These are phyloP conservation scores for Budorcas taxicolor DNA, from an alignment of 2,113 vertebrate species.

Conservation along the genomic window DNA sequence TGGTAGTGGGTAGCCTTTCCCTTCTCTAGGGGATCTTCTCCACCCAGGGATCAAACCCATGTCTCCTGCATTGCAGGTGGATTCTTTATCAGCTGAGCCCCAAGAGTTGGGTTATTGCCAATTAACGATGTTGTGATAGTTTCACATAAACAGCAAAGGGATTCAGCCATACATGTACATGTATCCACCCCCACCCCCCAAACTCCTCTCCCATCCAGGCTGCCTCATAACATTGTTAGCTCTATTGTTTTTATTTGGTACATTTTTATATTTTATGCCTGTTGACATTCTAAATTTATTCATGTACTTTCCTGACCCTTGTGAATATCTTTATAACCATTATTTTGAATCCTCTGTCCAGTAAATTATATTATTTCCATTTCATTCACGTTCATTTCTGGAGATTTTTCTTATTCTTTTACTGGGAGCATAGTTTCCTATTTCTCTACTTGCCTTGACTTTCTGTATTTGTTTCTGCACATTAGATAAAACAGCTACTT, in stretches of 20 bases:
- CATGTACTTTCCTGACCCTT: not conserved
- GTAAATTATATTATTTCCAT: not conserved
- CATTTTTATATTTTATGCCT: not conserved
- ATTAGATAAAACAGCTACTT: not conserved
- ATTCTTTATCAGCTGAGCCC: not conserved
- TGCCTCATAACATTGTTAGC: not conserved
- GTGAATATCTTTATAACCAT: not conserved
- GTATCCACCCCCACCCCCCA: fast-evolving
- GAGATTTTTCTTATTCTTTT: not conserved
- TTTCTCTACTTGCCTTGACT: not conserved
- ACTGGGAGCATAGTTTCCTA: not conserved
- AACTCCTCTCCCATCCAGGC: not conserved
- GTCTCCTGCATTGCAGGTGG: not conserved
- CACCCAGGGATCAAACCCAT: not conserved
- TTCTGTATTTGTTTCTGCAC: not conserved
- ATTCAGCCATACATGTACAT: not conserved
- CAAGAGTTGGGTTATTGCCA: not conserved
- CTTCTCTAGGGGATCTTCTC: not conserved
- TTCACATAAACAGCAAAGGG: not conserved
- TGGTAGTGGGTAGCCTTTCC: not conserved
- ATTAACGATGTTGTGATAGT: not conserved
- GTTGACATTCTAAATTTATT: not conserved
- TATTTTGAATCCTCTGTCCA: not conserved
- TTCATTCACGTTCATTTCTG: not conserved
- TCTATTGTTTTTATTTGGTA: not conserved